Base-by-base conservation (phyloP, 2,888 invertebrate species). In the Macrosoma leucophasiata region DNA sequence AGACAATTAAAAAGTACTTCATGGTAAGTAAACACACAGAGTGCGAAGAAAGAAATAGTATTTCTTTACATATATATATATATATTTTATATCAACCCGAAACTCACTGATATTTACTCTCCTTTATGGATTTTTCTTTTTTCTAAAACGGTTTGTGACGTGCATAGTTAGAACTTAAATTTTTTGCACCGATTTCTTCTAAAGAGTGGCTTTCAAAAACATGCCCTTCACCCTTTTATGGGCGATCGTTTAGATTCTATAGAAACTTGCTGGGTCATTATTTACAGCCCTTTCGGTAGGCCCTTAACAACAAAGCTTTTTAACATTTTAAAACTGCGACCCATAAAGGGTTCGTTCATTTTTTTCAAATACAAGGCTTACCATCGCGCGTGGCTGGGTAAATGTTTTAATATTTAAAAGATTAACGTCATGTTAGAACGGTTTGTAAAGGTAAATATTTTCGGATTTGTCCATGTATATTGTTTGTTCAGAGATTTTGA, bases 401-500 rank as follows among this genome's bases (percentile, higher is more conserved):
- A 82, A 82, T 82, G 81, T 81, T 81, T 81, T 76, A 81, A 81
- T 82, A 73, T 81, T 84, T 82, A 82, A 78, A 63, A 74, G 84
- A 82, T 84, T 82, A 84, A 52, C 71, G 71, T 73, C 81, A 70
- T 81, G 77, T 82, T 62, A 58, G 47, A 46, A 50, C 44, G 39
- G 49, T 66, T 58, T 53, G 59, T 55, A 37, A 52, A 64, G 49
- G 67, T 62, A 73, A 75, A 75, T 73, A 73, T 72, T 73, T 62
- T 55, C 35, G 41, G 50, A 26, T 46, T 57, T 64, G 56, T 50
- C 49, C 58, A 58, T 62, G 61, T 66, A 62, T 58, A n/a, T 50
- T 67, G 45, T 74, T 73, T 74, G 65, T 58, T 8, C 3, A 54
- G 53, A 50, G 50, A 62, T 69, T 62, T 58, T 41, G 29, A 39